Evolutionary conservation across 2,113 vertebrate species (phyloP).

Genomic region (Bubo bubo): DNA sequence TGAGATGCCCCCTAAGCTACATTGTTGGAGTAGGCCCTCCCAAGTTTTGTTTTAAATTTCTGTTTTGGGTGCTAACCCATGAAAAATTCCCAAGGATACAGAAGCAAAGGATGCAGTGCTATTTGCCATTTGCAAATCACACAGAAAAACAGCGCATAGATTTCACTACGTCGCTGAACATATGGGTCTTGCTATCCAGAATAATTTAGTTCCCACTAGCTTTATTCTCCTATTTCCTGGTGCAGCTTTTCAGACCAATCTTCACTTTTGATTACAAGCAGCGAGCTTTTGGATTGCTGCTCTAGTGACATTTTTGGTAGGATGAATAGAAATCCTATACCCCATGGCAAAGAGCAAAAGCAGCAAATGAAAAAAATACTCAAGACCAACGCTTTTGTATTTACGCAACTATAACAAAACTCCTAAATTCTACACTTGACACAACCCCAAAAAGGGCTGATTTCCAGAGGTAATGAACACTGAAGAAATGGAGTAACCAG

Average conservation of each 20-base stretch:
- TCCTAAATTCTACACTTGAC: neutral
- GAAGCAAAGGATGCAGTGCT: neutral
- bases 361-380: neutral
- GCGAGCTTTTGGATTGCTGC: neutral
- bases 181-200: neutral
- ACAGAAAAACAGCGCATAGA: neutral
- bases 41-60: neutral
- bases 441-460: neutral
- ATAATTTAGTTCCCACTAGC: neutral
- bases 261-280: neutral
- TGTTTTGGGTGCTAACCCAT: neutral
- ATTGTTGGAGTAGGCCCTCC: neutral
- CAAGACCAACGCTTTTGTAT: neutral
- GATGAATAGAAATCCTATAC: neutral
- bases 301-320: neutral
- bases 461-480: neutral
- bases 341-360: neutral
- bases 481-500: neutral
- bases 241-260: neutral
- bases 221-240: neutral
- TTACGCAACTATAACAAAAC: neutral
- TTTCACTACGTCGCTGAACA: neutral
- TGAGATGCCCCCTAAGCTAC: neutral
- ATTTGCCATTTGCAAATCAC: neutral
- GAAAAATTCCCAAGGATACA: neutral